These are phyloP conservation scores for Pyrgus malvae DNA, from an alignment of 2,888 invertebrate genomes.

Conservation along the genomic window DNA sequence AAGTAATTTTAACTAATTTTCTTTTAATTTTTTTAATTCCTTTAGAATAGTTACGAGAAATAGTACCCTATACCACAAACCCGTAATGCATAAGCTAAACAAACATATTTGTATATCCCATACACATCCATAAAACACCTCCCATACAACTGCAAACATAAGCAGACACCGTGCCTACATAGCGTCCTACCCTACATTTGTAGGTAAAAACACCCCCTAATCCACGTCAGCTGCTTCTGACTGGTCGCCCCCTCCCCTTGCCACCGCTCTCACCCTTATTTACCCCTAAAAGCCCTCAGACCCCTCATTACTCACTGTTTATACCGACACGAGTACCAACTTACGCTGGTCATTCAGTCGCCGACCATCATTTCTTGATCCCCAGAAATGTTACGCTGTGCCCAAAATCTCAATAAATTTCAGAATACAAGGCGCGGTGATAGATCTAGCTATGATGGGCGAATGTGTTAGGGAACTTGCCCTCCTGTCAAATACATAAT, in stretches of 20 bases:
- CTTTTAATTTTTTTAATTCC: too few relatives aligned
- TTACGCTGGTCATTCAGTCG: constrained; percentile 44
- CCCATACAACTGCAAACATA: constrained; percentile 39
- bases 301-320: constrained; percentile 34
- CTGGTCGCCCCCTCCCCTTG: constrained; percentile 59
- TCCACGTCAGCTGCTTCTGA: constrained; percentile 79
- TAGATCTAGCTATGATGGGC: constrained; percentile 45
- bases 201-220: constrained; percentile 77
- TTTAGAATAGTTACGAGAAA: too few relatives aligned
- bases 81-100: not conserved
- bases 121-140: constrained; percentile 9
- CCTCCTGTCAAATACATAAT: constrained; percentile 72
- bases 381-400: constrained; percentile 35
- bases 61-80: not conserved
- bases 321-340: constrained; percentile 45
- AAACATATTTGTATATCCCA: not conserved
- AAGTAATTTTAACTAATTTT: too few relatives aligned
- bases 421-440: constrained; percentile 34
- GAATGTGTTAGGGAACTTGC: constrained; percentile 42
- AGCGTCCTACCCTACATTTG: constrained; percentile 53
- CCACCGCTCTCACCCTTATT: constrained; percentile 42
- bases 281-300: constrained; percentile 56
- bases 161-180: constrained; percentile 41
- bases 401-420: constrained; percentile 30
- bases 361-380: constrained; percentile 46